Evolutionary conservation across 2,113 vertebrate genomes (phyloP).

Genomic region (Catagonus wagneri): DNA sequence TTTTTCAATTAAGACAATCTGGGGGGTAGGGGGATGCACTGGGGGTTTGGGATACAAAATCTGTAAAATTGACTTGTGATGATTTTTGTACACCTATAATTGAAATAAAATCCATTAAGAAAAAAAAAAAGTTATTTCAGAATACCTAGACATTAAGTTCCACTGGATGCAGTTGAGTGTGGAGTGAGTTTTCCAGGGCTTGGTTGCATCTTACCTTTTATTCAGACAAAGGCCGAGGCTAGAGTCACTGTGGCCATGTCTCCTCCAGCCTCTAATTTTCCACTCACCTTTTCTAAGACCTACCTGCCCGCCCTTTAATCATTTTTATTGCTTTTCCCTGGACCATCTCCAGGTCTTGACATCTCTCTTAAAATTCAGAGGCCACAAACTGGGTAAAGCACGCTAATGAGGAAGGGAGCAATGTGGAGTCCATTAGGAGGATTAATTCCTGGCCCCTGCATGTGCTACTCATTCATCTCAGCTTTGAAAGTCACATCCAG

Average conservation of each 20-base stretch:
- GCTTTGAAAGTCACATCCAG: background rate
- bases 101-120: too few species aligned
- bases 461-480: conserved; percentile 39
- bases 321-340: conserved; percentile 73
- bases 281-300: conserved; percentile 4
- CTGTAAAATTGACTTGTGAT: too few species aligned
- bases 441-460: conserved; percentile 43
- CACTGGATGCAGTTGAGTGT: background rate
- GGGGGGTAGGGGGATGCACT: too few species aligned
- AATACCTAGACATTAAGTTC: background rate
- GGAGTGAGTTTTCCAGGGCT: background rate
- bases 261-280: background rate
- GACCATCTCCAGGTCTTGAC: conserved; percentile 67
- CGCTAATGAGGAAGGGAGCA: conserved; percentile 57
- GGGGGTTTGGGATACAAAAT: too few species aligned
- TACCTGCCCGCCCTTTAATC: conserved; percentile 47
- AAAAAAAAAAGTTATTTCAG: background rate
- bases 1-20: too few species aligned
- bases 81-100: too few species aligned
- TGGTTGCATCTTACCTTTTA: background rate
- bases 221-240: background rate
- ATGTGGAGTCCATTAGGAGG: conserved; percentile 73
- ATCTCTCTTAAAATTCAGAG: conserved; percentile 69
- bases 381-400: conserved; percentile 59
- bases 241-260: background rate